Evolutionary conservation across 2,113 vertebrate genomes (phyloP).

Genomic region (Cyprinodon variegatus): DNA sequence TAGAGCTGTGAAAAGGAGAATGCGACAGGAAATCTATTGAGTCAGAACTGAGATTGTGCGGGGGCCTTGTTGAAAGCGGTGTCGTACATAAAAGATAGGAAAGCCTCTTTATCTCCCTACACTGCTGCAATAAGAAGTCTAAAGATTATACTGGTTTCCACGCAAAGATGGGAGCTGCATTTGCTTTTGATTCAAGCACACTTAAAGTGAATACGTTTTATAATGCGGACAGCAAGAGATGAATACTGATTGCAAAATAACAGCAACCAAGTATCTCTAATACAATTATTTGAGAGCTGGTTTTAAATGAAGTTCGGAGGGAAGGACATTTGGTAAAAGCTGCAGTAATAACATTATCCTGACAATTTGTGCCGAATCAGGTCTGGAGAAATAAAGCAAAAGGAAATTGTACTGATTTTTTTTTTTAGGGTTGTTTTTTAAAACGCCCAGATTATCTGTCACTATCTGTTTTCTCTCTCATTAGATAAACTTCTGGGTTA

Average conservation of each 20-base stretch:
- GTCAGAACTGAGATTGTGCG: conserved; percentile 43
- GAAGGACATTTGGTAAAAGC: conserved; percentile 4
- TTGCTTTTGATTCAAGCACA: conserved; percentile 36
- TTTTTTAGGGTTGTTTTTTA: background rate
- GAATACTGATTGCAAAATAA: conserved; percentile 13
- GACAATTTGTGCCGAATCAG: conserved; percentile 15
- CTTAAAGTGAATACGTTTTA: conserved; percentile 43
- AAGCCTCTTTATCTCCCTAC: conserved; percentile 56
- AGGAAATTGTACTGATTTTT: background rate
- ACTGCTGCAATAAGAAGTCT: conserved; percentile 39
- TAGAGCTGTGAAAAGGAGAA: conserved; percentile 49
- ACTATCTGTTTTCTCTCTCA: background rate
- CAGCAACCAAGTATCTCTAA: background rate
- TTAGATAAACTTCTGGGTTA: conserved; percentile 11
- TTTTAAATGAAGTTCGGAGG: background rate
- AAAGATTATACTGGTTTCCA: conserved; percentile 47
- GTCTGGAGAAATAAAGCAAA: conserved; percentile 16
- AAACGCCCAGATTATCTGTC: background rate
- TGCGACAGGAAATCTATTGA: conserved; percentile 63
- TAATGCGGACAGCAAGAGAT: conserved; percentile 17
- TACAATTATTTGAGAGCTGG: conserved; percentile 1
- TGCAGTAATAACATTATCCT: background rate
- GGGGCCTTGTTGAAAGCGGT: conserved; percentile 47
- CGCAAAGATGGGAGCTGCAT: conserved; percentile 17
- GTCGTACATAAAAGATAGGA: conserved; percentile 55